Conservation (phyloP, 2,888 invertebrate species). For the Heliconius charithonia region DNA sequence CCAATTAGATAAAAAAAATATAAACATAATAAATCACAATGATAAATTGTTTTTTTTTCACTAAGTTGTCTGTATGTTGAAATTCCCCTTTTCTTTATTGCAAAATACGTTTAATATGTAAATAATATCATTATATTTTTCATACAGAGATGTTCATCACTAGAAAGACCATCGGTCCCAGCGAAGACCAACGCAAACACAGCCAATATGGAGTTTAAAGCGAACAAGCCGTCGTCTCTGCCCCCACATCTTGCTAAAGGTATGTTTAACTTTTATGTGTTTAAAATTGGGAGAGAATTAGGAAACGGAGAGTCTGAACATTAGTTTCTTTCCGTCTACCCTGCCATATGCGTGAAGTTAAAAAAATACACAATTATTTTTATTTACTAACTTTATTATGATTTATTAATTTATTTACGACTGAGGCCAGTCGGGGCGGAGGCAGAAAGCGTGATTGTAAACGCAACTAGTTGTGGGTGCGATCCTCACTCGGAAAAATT, state of each 20-base stretch:
- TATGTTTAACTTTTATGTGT: conserved; percentile 50
- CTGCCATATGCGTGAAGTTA: not conserved
- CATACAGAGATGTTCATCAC: conserved; percentile 90
- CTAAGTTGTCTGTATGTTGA: too few species aligned
- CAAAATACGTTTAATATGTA: not conserved
- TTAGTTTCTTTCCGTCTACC: not conserved
- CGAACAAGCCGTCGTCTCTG: conserved; percentile 86
- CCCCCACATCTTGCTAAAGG: conserved; percentile 91
- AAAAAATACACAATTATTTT: too few species aligned
- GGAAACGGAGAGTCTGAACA: not conserved
- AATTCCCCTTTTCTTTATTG: too few species aligned
- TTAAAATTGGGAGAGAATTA: not conserved
- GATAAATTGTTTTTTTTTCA: too few species aligned
- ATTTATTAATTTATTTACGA: not conserved
- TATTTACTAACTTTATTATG: not conserved
- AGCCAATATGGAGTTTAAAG: conserved; percentile 77
- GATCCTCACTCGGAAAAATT: too few species aligned
- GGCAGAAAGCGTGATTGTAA: too few species aligned
- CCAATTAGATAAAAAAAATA: too few species aligned
- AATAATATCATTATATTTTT: not conserved
- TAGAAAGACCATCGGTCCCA: conserved; percentile 90
- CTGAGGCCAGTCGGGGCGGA: too few species aligned
- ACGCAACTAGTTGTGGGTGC: too few species aligned
- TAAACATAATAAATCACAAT: too few species aligned
- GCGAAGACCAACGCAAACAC: conserved; percentile 82